Base-by-base conservation (phyloP, 1,140 invertebrate genomes). In the Planococcus citri region DNA sequence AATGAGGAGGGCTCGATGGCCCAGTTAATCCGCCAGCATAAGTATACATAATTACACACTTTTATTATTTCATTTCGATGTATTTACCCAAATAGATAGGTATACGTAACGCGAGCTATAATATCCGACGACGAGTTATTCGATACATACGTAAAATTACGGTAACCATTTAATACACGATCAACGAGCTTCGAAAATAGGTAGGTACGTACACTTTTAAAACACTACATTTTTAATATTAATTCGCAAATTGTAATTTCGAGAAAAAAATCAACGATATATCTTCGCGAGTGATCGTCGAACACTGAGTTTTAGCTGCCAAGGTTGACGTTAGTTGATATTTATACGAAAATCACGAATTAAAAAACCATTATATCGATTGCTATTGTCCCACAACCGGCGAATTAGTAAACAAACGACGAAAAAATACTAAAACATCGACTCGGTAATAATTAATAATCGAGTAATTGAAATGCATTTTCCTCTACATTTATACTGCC, bases 11-110 rank as follows among this genome's bases (percentile, higher is more conserved):
- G 22, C 60, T 27, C 60, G 60, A 27, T 24, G 60, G 20, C 60
- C 60, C 60, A 9, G 60, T 64, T 27, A 64, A 64, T 24, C 60
- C 60, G 20, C 60, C 60, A 14, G 60, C 25, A 25, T 64, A 64
- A 10, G 60, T 25, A 20, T 64, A 64, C 60, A 64, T 64, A 51
- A 51, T 51, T 51, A 51, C 10, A 51, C 17, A 51, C 10, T 51
- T 51, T 51, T 9, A 51, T 51, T 20, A 51, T 37, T 14, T 37
- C 41, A 51, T n/a, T 20, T 51, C 2, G 6, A 37, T 37, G 6
- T 37, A 37, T 6, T 37, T 8, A 37, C 6, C 14, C 33, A 37
- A n/a, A n/a, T n/a, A n/a, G n/a, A n/a, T n/a, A 51, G 17, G 17
- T 51, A 51, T n/a, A 51, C 41, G n/a, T 9, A 9, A 51, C 3